A percentile compares a stretch with the other conserved stretches of the same genome.
Conservation (phyloP, 2,113 vertebrate genomes). For the Pantherophis guttatus region DNA sequence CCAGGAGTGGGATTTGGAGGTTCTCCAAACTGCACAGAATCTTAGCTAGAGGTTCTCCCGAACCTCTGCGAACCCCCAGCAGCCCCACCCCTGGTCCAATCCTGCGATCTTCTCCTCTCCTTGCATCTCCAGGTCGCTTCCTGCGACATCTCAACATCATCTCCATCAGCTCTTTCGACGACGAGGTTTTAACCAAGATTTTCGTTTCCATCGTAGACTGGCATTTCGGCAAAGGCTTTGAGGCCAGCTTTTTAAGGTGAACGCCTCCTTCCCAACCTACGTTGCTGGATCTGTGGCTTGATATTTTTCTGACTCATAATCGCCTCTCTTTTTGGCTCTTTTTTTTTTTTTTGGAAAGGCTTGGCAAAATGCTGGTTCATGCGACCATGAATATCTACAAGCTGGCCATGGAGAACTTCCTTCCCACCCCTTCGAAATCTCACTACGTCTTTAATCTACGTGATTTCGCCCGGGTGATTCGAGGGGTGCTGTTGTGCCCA, state of each 20-base stretch:
- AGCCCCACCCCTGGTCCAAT: not conserved
- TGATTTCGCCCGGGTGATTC: conserved; percentile 88
- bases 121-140: conserved; percentile 78
- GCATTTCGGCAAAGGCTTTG: conserved; percentile 89
- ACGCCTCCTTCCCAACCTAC: not conserved
- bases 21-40: too few species aligned
- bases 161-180: conserved; percentile 84
- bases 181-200: conserved; percentile 84
- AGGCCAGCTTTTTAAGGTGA: conserved; percentile 80
- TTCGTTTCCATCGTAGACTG: conserved; percentile 86
- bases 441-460: conserved; percentile 93
- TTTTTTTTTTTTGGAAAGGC: conserved; percentile 64
- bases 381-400: conserved; percentile 85
- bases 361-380: conserved; percentile 85
- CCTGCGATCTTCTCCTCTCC: conserved; percentile 3
- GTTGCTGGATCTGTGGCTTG: not conserved
- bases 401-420: conserved; percentile 80
- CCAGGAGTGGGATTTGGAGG: too few species aligned
- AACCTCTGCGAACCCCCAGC: too few species aligned
- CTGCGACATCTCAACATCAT: conserved; percentile 86
- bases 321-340: not conserved
- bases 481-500: conserved; percentile 85
- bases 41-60: too few species aligned
- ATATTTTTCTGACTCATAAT: not conserved
- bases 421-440: conserved; percentile 92